These are phyloP conservation scores for Trachelus troglodyta DNA, from an alignment of 2,888 invertebrate species.

Conservation along the genomic window DNA sequence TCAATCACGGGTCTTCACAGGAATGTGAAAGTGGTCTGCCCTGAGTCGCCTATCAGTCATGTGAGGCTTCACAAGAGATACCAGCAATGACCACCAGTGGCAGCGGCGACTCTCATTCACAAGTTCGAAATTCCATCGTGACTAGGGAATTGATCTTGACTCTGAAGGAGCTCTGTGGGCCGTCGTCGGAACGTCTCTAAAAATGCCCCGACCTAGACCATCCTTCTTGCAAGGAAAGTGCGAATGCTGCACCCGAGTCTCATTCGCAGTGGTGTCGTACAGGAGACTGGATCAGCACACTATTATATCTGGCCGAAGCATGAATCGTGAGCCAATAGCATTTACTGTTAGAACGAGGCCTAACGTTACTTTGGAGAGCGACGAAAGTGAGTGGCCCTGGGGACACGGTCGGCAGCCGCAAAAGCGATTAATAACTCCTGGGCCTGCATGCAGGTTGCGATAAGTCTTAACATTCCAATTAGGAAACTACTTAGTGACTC, in stretches of 20 bases:
- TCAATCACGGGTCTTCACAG: slow-evolving; percentile 10
- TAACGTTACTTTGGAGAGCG: not conserved
- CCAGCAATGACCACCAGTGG: slow-evolving; percentile 11
- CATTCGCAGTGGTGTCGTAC: too few relatives aligned
- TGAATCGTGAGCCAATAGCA: not conserved
- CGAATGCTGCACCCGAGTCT: too few relatives aligned
- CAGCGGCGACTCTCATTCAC: slow-evolving; percentile 8
- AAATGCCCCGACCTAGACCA: too few relatives aligned
- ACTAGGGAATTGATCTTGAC: too few relatives aligned
- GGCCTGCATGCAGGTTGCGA: not conserved
- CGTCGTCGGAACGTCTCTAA: too few relatives aligned
- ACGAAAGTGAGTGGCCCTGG: not conserved
- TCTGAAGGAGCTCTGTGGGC: too few relatives aligned
- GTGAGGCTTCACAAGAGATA: too few relatives aligned
- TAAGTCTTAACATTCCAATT: not conserved
- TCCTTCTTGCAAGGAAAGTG: too few relatives aligned
- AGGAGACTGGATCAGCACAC: too few relatives aligned
- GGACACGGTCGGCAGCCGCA: too few relatives aligned
- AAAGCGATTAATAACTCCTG: not conserved
- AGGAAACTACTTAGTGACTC: not conserved
- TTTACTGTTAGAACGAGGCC: not conserved
- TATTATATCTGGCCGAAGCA: too few relatives aligned
- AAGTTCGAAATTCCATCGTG: too few relatives aligned
- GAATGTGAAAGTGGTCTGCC: slow-evolving; percentile 60
- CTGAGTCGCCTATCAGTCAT: slow-evolving; percentile 31